These are phyloP conservation scores for Corythornis vintsioides DNA, from an alignment of 2,113 vertebrate genomes.

Conservation along the genomic window DNA sequence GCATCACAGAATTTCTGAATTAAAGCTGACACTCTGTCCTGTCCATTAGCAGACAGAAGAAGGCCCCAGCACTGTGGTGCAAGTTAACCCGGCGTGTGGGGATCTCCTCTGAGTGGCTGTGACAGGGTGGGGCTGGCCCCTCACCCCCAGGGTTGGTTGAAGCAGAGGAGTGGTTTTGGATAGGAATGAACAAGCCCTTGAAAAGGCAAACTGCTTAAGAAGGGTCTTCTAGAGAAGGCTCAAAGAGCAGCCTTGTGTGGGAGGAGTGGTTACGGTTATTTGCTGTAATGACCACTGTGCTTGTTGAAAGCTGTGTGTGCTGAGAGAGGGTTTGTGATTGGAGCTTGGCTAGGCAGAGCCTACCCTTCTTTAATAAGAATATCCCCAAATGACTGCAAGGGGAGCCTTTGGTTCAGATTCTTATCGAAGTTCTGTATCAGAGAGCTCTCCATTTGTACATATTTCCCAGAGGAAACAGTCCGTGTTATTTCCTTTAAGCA, in stretches of 20 bases:
- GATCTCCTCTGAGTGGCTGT: not conserved
- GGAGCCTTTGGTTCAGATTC: not conserved
- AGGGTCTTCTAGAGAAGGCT: not conserved
- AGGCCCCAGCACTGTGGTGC: not conserved
- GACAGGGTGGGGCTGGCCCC: not conserved
- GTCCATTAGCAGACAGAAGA: not conserved
- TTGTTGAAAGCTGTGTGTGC: not conserved
- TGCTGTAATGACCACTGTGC: not conserved
- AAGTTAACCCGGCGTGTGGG: not conserved
- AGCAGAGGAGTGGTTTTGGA: not conserved
- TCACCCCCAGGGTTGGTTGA: not conserved
- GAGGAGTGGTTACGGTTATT: accelerated
- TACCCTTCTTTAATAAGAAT: not conserved
- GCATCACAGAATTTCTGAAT: constrained; percentile 1
- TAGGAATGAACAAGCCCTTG: not conserved
- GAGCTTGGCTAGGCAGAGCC: not conserved
- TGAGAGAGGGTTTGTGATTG: not conserved
- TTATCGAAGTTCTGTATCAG: not conserved
- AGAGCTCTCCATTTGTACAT: not conserved
- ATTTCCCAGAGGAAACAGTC: not conserved
- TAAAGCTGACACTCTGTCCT: not conserved
- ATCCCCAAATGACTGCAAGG: not conserved
- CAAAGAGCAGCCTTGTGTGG: not conserved
- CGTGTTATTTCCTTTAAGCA: not conserved
- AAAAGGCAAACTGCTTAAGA: not conserved